phyloP scores from a whole-genome alignment of 53 echinoderm and acorn worm genomes.

The Glandiceps talaboti region DNA sequence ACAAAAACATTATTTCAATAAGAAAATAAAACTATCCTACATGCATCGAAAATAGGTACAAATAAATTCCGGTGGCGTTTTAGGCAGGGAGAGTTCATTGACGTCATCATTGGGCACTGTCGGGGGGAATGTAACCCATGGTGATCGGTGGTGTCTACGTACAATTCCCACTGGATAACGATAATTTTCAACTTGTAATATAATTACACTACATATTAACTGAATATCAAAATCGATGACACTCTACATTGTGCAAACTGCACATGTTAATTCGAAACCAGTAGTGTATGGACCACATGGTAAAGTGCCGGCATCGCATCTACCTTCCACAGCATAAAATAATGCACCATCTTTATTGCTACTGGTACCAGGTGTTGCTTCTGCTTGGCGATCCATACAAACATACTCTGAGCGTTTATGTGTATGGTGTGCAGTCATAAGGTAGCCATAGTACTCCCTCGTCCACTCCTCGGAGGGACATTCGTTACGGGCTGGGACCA shows the following conservation, averaged over 20 bases:
- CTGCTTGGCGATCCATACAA: conserved; percentile 15
- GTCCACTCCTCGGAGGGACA: conserved; percentile 17
- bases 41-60: too few relatives aligned
- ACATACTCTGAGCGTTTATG: conserved; percentile 13
- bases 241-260: background rate
- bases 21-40: too few relatives aligned
- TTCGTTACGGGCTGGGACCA: conserved; percentile 19
- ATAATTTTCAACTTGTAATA: too few relatives aligned
- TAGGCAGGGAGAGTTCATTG: too few relatives aligned
- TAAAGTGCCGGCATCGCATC: conserved; percentile 7
- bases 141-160: too few relatives aligned
- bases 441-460: conserved; percentile 10
- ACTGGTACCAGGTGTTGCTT: conserved; percentile 2
- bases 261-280: conserved; percentile 7
- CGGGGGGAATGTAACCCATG: too few relatives aligned
- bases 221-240: too few relatives aligned
- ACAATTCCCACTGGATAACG: too few relatives aligned
- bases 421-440: conserved; percentile 2
- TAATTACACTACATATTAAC: too few relatives aligned
- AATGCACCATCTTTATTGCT: conserved; percentile 18
- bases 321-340: conserved; percentile 12
- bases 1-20: too few relatives aligned
- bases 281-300: conserved; percentile 21
- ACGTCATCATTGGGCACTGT: too few relatives aligned
- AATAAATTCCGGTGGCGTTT: too few relatives aligned